Conservation (phyloP, 2,888 invertebrate species). For the Ypsolopha scabrella region DNA sequence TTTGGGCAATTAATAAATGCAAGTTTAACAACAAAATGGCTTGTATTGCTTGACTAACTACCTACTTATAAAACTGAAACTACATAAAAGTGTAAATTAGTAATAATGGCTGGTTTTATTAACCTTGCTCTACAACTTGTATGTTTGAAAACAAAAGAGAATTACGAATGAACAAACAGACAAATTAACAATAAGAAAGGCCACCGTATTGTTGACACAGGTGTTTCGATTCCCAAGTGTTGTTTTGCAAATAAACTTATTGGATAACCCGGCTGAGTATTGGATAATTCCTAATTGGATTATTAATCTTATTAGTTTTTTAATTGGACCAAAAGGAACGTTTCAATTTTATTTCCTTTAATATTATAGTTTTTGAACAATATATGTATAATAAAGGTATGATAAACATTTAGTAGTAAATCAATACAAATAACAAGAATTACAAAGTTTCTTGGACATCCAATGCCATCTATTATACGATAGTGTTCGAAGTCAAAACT, state of each 20-base stretch:
- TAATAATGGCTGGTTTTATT: neutral
- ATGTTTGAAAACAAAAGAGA: neutral
- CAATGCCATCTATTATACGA: conserved; percentile 47
- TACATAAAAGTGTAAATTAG: too few relatives aligned
- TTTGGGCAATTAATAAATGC: too few relatives aligned
- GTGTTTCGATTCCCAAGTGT: conserved; percentile 21
- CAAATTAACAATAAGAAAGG: conserved; percentile 23
- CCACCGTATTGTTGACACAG: conserved; percentile 26
- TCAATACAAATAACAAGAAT: too few relatives aligned
- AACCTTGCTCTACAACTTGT: conserved; percentile 1
- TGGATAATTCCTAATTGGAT: conserved; percentile 3
- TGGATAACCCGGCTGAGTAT: conserved; percentile 13
- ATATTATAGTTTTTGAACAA: too few relatives aligned
- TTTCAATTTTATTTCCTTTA: too few relatives aligned
- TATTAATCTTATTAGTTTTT: neutral
- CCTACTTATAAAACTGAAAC: too few relatives aligned
- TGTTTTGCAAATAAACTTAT: conserved; percentile 23
- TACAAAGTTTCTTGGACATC: neutral
- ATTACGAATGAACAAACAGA: conserved; percentile 20
- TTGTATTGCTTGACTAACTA: too few relatives aligned
- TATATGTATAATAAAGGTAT: too few relatives aligned
- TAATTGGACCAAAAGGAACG: too few relatives aligned
- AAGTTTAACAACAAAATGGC: too few relatives aligned
- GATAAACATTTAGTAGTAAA: too few relatives aligned
- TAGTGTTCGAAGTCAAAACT: conserved; percentile 17